Conservation (phyloP, 2,113 vertebrate species). For the Dryoscopus gambensis region DNA sequence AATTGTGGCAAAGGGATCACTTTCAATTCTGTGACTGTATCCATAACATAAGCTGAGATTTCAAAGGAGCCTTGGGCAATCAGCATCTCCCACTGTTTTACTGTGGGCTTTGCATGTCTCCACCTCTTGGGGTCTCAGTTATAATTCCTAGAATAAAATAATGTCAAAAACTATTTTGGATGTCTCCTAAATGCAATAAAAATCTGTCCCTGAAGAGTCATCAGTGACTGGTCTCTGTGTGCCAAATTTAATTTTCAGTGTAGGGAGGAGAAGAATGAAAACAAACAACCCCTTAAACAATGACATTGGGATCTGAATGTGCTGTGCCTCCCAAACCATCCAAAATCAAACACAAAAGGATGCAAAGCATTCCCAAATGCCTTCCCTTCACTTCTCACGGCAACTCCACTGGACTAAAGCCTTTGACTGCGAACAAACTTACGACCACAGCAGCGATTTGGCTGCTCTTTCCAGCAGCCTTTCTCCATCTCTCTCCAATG, state of each 20-base stretch:
- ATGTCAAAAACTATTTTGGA: conserved; percentile 46
- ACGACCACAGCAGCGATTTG: not conserved
- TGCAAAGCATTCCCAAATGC: conserved; percentile 3
- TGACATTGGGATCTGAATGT: conserved; percentile 18
- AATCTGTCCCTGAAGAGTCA: conserved; percentile 52
- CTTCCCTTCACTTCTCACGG: not conserved
- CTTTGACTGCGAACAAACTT: not conserved
- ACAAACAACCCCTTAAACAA: conserved; percentile 39
- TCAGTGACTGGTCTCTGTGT: not conserved
- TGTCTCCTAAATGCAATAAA: conserved; percentile 49
- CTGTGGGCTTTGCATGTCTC: not conserved
- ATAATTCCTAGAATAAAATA: conserved; percentile 58
- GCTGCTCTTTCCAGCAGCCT: not conserved
- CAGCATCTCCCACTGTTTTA: conserved; percentile 18
- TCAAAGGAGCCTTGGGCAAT: conserved; percentile 41
- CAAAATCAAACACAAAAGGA: conserved; percentile 14
- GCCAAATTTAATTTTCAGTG: conserved; percentile 20
- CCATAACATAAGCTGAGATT: conserved; percentile 47
- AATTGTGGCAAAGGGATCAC: conserved; percentile 34
- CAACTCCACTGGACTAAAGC: not conserved
- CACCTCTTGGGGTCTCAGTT: conserved; percentile 14
- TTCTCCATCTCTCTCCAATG: not conserved
- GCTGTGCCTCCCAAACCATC: not conserved
- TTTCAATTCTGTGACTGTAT: conserved; percentile 46
- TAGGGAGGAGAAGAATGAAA: conserved; percentile 23